Evolutionary conservation across 2,113 vertebrate species (phyloP), one percentile per base, ranked within the genome.

Genomic region (Empidonax alnorum): DNA sequence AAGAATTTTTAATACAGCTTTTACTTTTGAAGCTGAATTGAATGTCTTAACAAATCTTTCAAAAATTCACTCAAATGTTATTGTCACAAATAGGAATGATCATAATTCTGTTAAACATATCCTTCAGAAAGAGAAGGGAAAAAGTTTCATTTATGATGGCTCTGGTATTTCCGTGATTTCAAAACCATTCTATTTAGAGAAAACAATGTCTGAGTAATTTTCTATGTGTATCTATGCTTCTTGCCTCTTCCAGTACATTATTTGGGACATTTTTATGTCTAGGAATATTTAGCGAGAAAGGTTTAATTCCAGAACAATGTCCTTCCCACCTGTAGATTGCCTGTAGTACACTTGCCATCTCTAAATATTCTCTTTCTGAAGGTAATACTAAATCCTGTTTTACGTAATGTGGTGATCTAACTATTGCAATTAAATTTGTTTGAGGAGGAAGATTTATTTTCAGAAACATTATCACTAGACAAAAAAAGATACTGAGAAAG

Each of bases 1-100:
- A 93, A 30, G 3, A 71, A 37, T 68, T 79, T 89, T 93, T 78
- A 90, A 90, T 90, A 17, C 14, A 69, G 22, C 4, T 87, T 86
- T 86, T 93, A 6, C 19, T 77, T 83, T 88, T 3, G 2, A 16
- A 83, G 28, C 4, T 72, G 28, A 80, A 92, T 7, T 68, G 39
- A 89, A 81, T 72, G 56, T 83, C 79, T 87, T 63, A 76, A 85
- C 23, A 90, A 82, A 90, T 78, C 73, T 84, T 94, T 85, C 52
- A 89, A 91, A 89, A 72, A 74, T 42, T 17, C 41, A 75, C 41
- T 93, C 23, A 69, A 37, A 73, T 39, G 15, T 42, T 89, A 85
- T 76, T 91, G 37, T 42, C 28, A 65, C 1, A 6, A 83, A 90
- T 63, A 88, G 25, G 8, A 91, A 80, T 33, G 47, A 61, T 65